Conservation (phyloP, 2,888 invertebrate species). For the Oscheius sp. region DNA sequence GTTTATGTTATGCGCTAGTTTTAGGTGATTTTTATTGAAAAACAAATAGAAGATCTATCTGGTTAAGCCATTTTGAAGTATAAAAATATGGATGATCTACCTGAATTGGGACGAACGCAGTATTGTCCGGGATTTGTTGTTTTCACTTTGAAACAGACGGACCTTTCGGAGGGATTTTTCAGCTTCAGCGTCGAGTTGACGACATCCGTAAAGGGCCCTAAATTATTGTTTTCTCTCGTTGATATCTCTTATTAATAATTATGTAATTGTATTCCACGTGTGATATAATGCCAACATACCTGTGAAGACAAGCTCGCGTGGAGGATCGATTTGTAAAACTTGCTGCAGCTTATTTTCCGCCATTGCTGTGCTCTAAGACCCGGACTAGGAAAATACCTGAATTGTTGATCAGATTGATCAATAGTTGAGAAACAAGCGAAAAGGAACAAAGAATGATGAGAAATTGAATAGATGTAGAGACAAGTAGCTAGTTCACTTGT, state of each 20-base stretch:
- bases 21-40: no score
- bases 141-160: slow-evolving; percentile 97
- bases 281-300: slow-evolving; percentile 30
- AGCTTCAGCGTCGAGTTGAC: slow-evolving; percentile 88
- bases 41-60: no score
- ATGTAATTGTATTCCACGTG: no score
- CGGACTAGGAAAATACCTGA: not conserved
- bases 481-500: not conserved
- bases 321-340: slow-evolving; percentile 43
- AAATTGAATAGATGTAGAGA: not conserved
- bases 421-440: not conserved
- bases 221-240: no score
- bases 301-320: slow-evolving; percentile 39
- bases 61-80: not conserved
- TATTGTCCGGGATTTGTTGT: slow-evolving; percentile 99
- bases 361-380: slow-evolving; percentile 10
- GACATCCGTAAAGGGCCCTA: slow-evolving; percentile 85
- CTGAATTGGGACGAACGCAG: slow-evolving; percentile 98
- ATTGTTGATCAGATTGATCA: not conserved
- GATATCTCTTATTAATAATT: no score
- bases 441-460: not conserved
- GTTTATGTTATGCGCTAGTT: no score
- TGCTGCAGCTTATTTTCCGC: slow-evolving; percentile 28
- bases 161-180: slow-evolving; percentile 85
- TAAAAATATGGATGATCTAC: slow-evolving; percentile 76